phyloP scores from a whole-genome alignment of 2,113 vertebrate species.

The Indri indri region DNA sequence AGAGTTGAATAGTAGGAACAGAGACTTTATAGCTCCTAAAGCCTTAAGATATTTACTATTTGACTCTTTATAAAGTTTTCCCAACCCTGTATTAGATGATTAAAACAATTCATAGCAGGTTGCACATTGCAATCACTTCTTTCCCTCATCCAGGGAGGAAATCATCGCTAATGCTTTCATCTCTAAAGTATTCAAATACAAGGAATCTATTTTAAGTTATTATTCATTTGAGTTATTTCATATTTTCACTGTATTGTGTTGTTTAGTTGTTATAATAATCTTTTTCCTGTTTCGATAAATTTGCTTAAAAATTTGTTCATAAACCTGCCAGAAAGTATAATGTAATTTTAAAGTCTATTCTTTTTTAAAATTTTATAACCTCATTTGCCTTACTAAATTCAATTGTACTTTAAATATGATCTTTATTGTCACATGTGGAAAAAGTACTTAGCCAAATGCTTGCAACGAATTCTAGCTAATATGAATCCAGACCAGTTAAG shows the following conservation, averaged over 20 bases:
- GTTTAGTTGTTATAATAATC: background rate
- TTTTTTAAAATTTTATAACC: background rate
- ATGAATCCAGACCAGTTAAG: background rate
- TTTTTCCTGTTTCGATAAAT: background rate
- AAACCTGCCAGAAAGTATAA: background rate
- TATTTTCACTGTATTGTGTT: background rate
- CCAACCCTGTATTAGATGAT: background rate
- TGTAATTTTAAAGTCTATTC: background rate
- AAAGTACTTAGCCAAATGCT: slow-evolving; percentile 5
- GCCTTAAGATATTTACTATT: background rate
- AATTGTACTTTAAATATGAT: slow-evolving; percentile 29
- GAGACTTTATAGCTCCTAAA: background rate
- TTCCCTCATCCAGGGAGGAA: background rate
- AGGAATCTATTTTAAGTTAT: background rate
- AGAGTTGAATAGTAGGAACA: background rate
- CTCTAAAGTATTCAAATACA: background rate
- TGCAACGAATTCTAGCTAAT: background rate
- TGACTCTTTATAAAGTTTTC: background rate
- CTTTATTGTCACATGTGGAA: background rate
- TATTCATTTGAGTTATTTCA: background rate
- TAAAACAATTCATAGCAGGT: background rate
- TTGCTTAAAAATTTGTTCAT: background rate
- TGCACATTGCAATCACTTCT: background rate
- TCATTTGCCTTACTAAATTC: slow-evolving; percentile 1
- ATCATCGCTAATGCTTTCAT: background rate